Evolutionary conservation across 2,113 vertebrate species (phyloP).

Genomic region (Periophthalmus modestus): DNA sequence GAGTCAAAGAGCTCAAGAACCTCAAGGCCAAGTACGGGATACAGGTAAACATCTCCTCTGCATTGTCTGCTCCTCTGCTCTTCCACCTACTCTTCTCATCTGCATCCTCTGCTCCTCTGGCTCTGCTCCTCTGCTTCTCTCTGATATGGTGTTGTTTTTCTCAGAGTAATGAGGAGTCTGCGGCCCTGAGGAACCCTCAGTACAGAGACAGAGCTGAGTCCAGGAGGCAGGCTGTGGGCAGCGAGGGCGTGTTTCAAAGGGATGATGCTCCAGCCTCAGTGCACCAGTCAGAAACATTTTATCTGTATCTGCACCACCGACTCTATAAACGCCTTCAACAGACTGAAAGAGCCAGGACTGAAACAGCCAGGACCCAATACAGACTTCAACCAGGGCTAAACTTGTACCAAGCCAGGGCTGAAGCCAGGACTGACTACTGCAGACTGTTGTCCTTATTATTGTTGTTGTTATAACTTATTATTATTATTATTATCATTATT

Average conservation of each 20-base stretch:
- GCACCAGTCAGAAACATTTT: constrained; percentile 76
- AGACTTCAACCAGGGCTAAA: no score
- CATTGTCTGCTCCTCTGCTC: neutral
- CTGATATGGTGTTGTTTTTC: neutral
- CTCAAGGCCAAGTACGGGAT: constrained; percentile 97
- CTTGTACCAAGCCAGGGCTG: no score
- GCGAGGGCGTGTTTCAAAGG: constrained; percentile 89
- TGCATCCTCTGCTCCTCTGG: neutral
- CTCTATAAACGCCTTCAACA: no score
- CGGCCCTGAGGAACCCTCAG: constrained; percentile 84
- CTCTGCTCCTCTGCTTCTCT: neutral
- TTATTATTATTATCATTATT: no score
- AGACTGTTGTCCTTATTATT: no score
- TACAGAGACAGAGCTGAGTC: constrained; percentile 93
- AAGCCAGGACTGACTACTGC: no score
- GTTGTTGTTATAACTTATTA: no score
- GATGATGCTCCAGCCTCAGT: constrained; percentile 92
- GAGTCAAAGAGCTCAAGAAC: constrained; percentile 93
- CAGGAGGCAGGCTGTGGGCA: constrained; percentile 88
- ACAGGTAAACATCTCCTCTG: constrained; percentile 79
- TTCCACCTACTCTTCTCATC: neutral
- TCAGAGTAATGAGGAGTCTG: constrained; percentile 87
- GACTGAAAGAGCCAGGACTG: no score
- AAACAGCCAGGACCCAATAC: no score
- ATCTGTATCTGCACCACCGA: neutral